Evolutionary conservation across 1,140 invertebrate species (phyloP), one percentile per base, ranked within the genome.

Genomic region (Drosophila ironensis): DNA sequence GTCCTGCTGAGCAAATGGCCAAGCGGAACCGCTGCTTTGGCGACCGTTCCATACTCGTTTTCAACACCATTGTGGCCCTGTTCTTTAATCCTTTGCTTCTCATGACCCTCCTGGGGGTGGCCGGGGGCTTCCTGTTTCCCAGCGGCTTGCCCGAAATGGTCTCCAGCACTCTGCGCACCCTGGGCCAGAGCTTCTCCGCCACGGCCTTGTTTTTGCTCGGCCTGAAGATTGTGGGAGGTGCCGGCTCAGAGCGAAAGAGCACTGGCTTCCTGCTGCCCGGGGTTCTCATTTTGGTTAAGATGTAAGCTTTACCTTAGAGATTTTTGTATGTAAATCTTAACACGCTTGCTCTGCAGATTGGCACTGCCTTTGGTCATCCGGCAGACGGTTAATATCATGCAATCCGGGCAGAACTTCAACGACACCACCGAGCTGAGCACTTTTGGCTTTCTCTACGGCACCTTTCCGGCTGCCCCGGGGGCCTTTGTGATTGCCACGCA

Each of bases 371-470:
- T 99, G 22, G 92, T 98, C 1, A 96, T 95, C 73, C 93, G 97
- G 80, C 96, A 98, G 91, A 93, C 96, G 17, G 94, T 97, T 0
- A 95, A 94, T 84, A 90, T 96, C 9, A 89, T 97, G 14, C 91
- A 95, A 28, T 91, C 94, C 28, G 95, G 95, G 1, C 87, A 70
- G 0, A 94, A 94, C 84, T 90, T 92, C 33, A 94, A 93, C 35
- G 94, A 96, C 57, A 97, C 95, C 0, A 91, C 93, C 14, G 94
- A 96, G 64, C 91, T 97, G 19, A 96, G 96, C 70, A 98, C 96
- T 42, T 99, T 97, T 90, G 97, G 96, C 0, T 99, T 99, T 91
- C 92, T 99, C 0, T 99, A 99, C 90, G 98, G 98, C 45, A 98
- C 97, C 0, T 96, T 99, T 90, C 98, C 98, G 1, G 95, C 97